Conservation (phyloP, 2,113 vertebrate genomes). For the Aramus guarauna region DNA sequence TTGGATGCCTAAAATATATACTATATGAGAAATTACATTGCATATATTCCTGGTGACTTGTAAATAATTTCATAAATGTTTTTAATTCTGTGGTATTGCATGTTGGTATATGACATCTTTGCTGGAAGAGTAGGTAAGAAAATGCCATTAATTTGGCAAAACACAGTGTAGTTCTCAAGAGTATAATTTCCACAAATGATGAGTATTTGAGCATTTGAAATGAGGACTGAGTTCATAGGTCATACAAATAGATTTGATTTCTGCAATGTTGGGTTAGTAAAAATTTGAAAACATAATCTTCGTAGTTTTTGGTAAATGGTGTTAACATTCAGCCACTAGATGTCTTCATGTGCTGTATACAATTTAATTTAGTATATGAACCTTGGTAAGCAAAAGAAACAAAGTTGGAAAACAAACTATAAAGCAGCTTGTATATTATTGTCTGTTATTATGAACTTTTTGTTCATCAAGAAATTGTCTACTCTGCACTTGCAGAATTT, state of each 20-base stretch:
- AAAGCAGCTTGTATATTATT: background rate
- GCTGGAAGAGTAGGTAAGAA: background rate
- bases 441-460: background rate
- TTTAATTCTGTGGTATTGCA: background rate
- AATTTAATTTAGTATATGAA: background rate
- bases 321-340: slow-evolving; percentile 12
- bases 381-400: background rate
- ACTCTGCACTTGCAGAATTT: background rate
- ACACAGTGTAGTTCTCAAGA: background rate
- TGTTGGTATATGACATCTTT: background rate
- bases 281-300: background rate
- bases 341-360: background rate
- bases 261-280: background rate
- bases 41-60: background rate
- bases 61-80: background rate
- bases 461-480: background rate
- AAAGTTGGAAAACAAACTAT: background rate
- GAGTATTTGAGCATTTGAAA: background rate
- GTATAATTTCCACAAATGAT: background rate
- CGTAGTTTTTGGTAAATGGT: background rate
- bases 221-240: background rate
- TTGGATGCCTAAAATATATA: background rate
- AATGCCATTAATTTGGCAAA: background rate
- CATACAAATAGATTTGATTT: background rate
- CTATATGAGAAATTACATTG: background rate